These are phyloP conservation scores for Syngnathoides biaculeatus DNA, from an alignment of 2,113 vertebrate genomes.

Conservation along the genomic window DNA sequence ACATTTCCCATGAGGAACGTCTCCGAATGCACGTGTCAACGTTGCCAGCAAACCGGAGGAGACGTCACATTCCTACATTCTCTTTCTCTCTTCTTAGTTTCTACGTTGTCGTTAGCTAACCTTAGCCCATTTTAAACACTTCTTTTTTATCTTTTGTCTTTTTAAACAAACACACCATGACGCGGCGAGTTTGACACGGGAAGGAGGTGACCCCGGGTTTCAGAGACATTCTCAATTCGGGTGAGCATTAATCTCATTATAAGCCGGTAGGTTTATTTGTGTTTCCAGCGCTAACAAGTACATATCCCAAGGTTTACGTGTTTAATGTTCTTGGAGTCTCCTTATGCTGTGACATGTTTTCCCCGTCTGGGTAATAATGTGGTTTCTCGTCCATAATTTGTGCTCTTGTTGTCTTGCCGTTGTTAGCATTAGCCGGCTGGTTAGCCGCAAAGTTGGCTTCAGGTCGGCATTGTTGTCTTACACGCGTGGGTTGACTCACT, in stretches of 20 bases:
- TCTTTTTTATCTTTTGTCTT: not conserved
- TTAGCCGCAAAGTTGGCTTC: conserved; percentile 61
- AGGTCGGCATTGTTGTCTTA: conserved; percentile 63
- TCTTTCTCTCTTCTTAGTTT: conserved; percentile 49
- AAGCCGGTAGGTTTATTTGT: conserved; percentile 25
- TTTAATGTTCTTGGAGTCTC: not conserved
- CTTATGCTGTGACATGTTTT: not conserved
- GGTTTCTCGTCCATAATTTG: not conserved
- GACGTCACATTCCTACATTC: conserved; percentile 79
- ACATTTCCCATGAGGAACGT: conserved; percentile 62
- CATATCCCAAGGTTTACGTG: conserved; percentile 8
- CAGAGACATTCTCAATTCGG: conserved; percentile 50
- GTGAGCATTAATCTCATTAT: conserved; percentile 56
- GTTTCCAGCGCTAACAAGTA: conserved; percentile 9
- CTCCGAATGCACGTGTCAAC: conserved; percentile 50
- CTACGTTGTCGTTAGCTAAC: conserved; percentile 51
- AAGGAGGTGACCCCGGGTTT: conserved; percentile 48
- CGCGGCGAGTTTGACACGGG: conserved; percentile 56
- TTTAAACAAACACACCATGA: conserved; percentile 61
- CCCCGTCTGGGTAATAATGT: not conserved
- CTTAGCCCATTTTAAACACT: conserved; percentile 10
- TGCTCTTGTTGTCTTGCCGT: conserved; percentile 13
- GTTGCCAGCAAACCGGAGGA: conserved; percentile 56
- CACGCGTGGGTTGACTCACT: not conserved
- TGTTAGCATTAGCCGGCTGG: conserved; percentile 54